Evolutionary conservation across 2,888 invertebrate genomes (phyloP).

Genomic region (Peribatodes rhomboidaria): DNA sequence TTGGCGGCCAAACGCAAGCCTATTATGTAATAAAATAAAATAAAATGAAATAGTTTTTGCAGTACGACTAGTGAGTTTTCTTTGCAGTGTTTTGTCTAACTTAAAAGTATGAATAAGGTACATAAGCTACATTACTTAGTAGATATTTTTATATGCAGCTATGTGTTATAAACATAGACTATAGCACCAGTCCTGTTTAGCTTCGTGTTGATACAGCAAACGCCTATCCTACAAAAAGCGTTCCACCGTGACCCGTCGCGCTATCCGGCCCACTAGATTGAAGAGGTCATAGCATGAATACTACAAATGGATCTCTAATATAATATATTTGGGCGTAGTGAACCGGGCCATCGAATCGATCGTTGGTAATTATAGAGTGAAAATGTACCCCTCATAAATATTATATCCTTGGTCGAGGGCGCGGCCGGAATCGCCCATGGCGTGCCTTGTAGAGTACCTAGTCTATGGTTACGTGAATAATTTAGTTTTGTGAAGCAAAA

Average conservation of each 20-base stretch:
- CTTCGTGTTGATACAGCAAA: slow-evolving; percentile 16
- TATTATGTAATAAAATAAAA: no score
- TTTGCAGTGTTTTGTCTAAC: no score
- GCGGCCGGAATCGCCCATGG: slow-evolving; percentile 81
- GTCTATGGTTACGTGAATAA: slow-evolving; percentile 42
- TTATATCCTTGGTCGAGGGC: slow-evolving; percentile 78
- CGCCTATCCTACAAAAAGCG: slow-evolving; percentile 26
- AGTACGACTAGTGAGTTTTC: no score
- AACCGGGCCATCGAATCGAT: slow-evolving; percentile 78
- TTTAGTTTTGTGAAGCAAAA: slow-evolving; percentile 28
- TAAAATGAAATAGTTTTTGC: no score
- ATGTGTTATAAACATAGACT: no score
- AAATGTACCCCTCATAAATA: slow-evolving; percentile 84
- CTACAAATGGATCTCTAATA: slow-evolving; percentile 37
- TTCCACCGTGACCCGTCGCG: slow-evolving; percentile 29
- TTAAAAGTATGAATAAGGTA: no score
- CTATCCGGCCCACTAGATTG: slow-evolving; percentile 64
- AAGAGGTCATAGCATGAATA: slow-evolving; percentile 79
- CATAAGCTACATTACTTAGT: no score
- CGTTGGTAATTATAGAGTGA: slow-evolving; percentile 82
- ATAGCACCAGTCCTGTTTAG: no score
- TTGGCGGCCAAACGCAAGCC: no score
- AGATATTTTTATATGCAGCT: no score
- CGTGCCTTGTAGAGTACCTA: slow-evolving; percentile 55
- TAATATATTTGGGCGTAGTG: slow-evolving; percentile 78